These are phyloP conservation scores for Enteromius afrohamiltoni DNA, from an alignment of 2,797 vertebrate species.

Conservation along the genomic window DNA sequence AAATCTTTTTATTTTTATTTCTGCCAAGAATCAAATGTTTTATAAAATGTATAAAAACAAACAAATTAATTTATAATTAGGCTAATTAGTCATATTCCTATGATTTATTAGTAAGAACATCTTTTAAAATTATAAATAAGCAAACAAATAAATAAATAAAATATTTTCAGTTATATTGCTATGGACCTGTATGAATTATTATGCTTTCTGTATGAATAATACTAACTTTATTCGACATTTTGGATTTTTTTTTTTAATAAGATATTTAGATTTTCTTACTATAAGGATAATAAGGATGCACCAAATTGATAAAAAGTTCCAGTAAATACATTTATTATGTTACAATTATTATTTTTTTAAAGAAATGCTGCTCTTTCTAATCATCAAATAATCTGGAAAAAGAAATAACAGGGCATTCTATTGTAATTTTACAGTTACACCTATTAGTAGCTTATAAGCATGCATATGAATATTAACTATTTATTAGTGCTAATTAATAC, in stretches of 20 bases:
- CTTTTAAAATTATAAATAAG: neutral
- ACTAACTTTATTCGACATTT: neutral
- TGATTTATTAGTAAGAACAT: neutral
- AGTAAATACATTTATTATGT: neutral
- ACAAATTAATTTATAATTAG: no score
- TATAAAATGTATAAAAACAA: no score
- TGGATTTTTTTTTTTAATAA: neutral
- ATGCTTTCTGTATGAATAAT: neutral
- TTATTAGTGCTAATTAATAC: no score
- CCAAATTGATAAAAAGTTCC: neutral
- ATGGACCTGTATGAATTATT: neutral
- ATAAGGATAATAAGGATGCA: neutral
- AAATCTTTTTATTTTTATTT: neutral
- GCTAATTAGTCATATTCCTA: no score
- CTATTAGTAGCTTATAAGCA: no score
- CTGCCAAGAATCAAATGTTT: no score
- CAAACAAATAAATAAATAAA: neutral
- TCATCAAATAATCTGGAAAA: neutral
- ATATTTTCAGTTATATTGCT: neutral
- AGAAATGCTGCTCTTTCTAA: neutral
- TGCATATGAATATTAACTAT: no score
- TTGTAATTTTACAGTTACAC: no score
- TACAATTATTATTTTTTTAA: neutral
- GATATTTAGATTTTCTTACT: neutral
- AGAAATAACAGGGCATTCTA: no score